phyloP scores from a whole-genome alignment of 1,140 invertebrate species.

The Elysia chlorotica region DNA sequence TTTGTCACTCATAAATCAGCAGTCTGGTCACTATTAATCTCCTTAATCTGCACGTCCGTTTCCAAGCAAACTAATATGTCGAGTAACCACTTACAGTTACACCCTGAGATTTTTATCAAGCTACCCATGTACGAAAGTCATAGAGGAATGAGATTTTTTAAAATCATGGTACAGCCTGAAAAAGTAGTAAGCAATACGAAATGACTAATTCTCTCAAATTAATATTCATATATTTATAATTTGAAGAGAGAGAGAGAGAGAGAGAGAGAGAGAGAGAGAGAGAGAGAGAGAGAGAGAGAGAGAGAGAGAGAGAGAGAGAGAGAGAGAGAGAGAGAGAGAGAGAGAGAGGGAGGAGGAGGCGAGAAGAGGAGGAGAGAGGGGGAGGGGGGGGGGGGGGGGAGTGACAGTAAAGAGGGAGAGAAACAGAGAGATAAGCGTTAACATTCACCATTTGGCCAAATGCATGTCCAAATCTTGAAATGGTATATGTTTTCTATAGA shows the following conservation, averaged over 20 bases:
- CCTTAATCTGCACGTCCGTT: no score
- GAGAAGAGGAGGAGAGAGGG: no score
- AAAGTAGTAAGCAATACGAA: background rate
- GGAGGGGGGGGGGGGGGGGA: no score
- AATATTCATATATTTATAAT: background rate
- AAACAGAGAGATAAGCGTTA: no score
- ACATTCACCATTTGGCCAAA: no score
- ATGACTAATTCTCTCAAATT: background rate
- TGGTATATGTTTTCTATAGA: no score
- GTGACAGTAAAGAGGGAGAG: no score
- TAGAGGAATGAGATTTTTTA: background rate
- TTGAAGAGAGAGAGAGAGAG: conserved; percentile 1
- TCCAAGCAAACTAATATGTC: no score
- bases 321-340: background rate
- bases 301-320: background rate
- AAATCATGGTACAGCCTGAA: background rate
- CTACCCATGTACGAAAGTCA: background rate
- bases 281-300: conserved; percentile 15
- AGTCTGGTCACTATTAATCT: no score
- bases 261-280: conserved; percentile 4
- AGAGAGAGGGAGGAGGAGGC: background rate
- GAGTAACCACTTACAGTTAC: background rate
- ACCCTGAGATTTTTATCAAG: background rate
- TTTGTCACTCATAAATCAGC: no score
- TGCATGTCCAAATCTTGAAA: no score